Base-by-base conservation (phyloP, 2,113 vertebrate species). In the Chunga burmeisteri region DNA sequence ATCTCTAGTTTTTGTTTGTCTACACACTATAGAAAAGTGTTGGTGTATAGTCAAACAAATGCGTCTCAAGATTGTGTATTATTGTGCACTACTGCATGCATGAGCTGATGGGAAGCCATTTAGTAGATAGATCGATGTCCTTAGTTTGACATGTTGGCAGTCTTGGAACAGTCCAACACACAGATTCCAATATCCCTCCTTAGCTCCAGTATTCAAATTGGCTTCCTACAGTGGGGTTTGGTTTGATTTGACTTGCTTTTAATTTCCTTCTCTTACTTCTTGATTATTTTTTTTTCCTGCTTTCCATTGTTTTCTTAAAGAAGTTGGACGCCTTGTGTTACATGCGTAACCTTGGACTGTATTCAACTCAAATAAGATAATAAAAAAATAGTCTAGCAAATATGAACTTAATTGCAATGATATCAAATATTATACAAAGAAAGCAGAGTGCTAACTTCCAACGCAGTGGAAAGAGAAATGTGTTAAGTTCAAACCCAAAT, bases 351-450 rank as follows among this genome's bases (percentile, higher is more conserved):
- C 61, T 91, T 91, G 91, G 77, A 79, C 63, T 79, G 20, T 59
- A n/a, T 93, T 96, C 85, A 79, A 73, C 30, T 93, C 56, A 92
- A 90, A 66, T 68, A 94, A 90, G 38, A 67, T 81, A 88, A 78
- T 86, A 38, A 95, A 87, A 91, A 93, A 81, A 44, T 7, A 68
- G 11, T 75, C 62, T 81, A 82, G 40, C 44, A 80, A 86, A 70
- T 52, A 46, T 1, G 22, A 92, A 10, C 49, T 91, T 81, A 89
- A 58, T 61, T 85, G 73, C 38, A 87, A 40, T 2, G 9, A n/a
- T 80, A 62, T 10, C 19, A 62, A 75, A n/a, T 88, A 74, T 11
- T 92, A 67, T 72, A 65, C 78, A 89, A 93, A 87, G 52, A 82
- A 94, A 88, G 50, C 34, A 52, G 59, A 67, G 14, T 70, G 26